Conservation (phyloP, 2,888 invertebrate species). For the Coleophora flavipennella region DNA sequence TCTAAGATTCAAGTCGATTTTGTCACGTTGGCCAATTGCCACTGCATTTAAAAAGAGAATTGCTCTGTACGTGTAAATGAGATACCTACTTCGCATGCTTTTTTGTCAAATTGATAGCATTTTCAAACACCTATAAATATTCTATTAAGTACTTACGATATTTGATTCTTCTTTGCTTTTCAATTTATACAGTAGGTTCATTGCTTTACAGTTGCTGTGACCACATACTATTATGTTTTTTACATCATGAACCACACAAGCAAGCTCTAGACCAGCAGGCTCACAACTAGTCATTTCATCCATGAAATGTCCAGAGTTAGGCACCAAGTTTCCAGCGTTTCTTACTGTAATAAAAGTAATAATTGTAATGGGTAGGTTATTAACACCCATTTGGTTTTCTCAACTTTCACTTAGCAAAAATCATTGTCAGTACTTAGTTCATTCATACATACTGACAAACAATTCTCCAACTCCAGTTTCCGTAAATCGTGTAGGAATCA, state of each 20-base stretch:
- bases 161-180: constrained; percentile 82
- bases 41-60: no score
- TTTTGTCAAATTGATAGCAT: no score
- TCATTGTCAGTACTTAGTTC: neutral
- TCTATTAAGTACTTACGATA: constrained; percentile 33
- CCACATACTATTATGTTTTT: constrained; percentile 96
- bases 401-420: no score
- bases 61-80: no score
- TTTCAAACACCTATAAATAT: no score
- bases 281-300: constrained; percentile 94
- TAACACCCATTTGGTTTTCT: no score
- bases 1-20: no score
- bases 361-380: no score
- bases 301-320: constrained; percentile 89
- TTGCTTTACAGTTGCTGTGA: constrained; percentile 98
- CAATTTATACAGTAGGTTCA: constrained; percentile 90
- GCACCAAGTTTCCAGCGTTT: constrained; percentile 97
- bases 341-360: constrained; percentile 84
- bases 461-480: constrained; percentile 97
- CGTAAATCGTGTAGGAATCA: constrained; percentile 96
- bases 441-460: constrained; percentile 85
- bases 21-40: no score
- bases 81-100: no score
- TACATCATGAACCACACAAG: constrained; percentile 92
- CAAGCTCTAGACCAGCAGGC: constrained; percentile 95